Percentiles rank a stretch among this genome's conserved stretches.
These are phyloP conservation scores for Dipodomys ordii DNA, from an alignment of 2,113 vertebrate genomes.

Conservation along the genomic window DNA sequence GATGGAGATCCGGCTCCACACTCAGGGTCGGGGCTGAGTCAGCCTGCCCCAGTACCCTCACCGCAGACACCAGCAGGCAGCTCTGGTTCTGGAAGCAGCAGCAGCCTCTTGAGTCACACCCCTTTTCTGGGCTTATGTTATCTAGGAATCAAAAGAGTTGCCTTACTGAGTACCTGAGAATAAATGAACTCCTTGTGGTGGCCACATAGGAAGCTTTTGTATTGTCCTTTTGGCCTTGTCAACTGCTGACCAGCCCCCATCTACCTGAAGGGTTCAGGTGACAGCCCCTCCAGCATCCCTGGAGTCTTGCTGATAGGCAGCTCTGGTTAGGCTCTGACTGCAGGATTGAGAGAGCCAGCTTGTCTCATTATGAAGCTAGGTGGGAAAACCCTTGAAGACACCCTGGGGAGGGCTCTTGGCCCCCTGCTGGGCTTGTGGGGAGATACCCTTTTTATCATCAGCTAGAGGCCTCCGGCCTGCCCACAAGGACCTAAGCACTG, in stretches of 20 bases:
- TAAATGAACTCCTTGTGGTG: slow-evolving; percentile 29
- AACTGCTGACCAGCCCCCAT: background rate
- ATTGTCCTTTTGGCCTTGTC: background rate
- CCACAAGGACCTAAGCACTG: background rate
- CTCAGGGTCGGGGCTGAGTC: slow-evolving; percentile 57
- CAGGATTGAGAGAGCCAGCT: background rate
- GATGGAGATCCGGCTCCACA: slow-evolving; percentile 93
- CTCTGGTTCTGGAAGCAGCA: background rate
- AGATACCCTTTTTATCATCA: background rate
- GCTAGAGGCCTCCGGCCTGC: background rate
- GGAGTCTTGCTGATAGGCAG: background rate
- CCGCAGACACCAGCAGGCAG: rapidly evolving
- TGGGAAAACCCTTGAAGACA: background rate
- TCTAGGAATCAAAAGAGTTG: background rate
- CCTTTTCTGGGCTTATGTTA: too few relatives aligned
- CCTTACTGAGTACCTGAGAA: slow-evolving; percentile 14
- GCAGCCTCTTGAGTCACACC: rapidly evolving
- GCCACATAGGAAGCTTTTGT: background rate
- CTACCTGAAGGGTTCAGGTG: background rate
- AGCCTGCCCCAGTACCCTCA: rapidly evolving
- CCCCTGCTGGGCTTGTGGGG: background rate
- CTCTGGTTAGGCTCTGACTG: background rate
- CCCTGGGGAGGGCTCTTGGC: background rate
- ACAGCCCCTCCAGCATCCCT: background rate
- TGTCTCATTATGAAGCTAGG: background rate